phyloP scores from a whole-genome alignment of 2,113 vertebrate genomes.

The Xenotilapia longispinis region DNA sequence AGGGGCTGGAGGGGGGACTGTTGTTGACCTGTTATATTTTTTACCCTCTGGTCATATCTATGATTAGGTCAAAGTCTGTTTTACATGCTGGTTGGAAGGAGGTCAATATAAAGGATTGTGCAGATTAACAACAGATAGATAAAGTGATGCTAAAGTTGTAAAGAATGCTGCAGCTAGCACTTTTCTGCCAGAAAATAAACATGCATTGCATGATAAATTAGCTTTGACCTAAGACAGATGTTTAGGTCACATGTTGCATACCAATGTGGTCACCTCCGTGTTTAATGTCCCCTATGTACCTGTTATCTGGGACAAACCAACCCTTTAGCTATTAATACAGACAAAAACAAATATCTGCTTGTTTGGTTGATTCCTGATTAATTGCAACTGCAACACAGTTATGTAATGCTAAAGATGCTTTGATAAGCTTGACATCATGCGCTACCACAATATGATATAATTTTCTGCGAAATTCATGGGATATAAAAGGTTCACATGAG shows the following conservation, averaged over 20 bases:
- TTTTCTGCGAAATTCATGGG: background rate
- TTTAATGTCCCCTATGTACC: background rate
- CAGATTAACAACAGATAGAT: background rate
- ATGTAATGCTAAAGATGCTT: background rate
- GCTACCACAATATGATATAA: background rate
- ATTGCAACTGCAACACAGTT: background rate
- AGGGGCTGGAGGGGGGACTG: background rate
- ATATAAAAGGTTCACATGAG: background rate
- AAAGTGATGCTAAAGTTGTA: background rate
- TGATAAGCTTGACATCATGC: background rate
- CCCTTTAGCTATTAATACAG: background rate
- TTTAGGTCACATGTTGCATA: background rate
- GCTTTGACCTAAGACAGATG: background rate
- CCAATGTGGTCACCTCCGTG: background rate
- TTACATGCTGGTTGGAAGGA: background rate
- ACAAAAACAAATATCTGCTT: background rate
- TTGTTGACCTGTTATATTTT: background rate
- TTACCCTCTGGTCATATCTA: background rate
- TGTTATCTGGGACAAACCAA: background rate
- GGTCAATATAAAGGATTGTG: background rate
- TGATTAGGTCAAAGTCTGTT: background rate
- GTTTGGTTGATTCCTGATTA: background rate
- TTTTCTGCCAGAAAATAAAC: background rate
- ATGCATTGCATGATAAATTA: background rate
- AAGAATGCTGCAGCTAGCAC: background rate